Evolutionary conservation across 2,113 vertebrate genomes (phyloP), one percentile per base, ranked within the genome.

Genomic region (Scophthalmus maximus): DNA sequence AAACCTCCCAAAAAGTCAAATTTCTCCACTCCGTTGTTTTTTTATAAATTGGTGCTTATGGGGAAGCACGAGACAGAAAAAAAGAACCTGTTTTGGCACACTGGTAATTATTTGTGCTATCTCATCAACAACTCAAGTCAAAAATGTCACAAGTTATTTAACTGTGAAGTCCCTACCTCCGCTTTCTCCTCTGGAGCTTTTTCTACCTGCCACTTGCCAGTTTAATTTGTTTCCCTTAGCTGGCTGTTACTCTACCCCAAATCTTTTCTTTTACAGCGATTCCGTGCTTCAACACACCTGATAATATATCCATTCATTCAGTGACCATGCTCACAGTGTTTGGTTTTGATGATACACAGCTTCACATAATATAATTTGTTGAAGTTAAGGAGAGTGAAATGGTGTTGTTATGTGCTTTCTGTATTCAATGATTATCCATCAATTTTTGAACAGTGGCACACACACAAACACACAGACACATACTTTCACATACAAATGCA

Each of bases 101-200:
- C 55, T 59, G 69, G 76, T 87, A 86, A 89, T 89, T 86, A 63
- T 85, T 88, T 76, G 66, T 46, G 25, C 76, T 74, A 80, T 72
- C 83, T 90, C 82, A 90, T 89, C 88, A 89, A 87, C 85, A 84
- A 87, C 74, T 84, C 66, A 26, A 81, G 85, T 91, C 84, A 87
- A 67, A 90, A 88, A 82, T 88, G 88, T 91, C 88, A 89, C 79
- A 85, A 85, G 83, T 85, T 86, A 79, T 88, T 86, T 91, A 76
- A 78, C 82, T 89, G 82, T 88, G 86, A 90, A 85, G 81, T 82
- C 76, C 64, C 55, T 77, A 64, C 82, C 61, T 73, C 62, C 20
- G 68, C 66, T 62, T 73, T 76, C 82, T 83, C 78, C 70, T 81
- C 73, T 25, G 53, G 62, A 76, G 72, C 72, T 73, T 67, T 70